Base-by-base conservation (phyloP, 2,888 invertebrate species). In the Caradrina kadenii region DNA sequence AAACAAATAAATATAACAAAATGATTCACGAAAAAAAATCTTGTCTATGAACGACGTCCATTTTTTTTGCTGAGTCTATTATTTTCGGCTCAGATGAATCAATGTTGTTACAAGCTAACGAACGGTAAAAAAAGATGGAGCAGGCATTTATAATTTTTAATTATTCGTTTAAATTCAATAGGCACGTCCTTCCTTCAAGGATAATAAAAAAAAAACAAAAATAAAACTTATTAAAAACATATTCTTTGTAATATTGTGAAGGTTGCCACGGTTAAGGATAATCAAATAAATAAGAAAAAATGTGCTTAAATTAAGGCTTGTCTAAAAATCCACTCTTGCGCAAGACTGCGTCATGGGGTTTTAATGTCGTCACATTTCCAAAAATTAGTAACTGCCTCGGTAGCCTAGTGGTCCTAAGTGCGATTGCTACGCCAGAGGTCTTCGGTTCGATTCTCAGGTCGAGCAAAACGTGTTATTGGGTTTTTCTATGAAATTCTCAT, bases 321-420 rank as follows among this genome's bases (percentile, higher is more conserved):
- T 31, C 53, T 39, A 62, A 77, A 69, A 73, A 49, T 50, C 52
- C 60, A 67, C 63, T 71, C 60, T 59, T 49, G 62, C 52, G 59
- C 69, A 73, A 73, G 54, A 11, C 60, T 50, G 53, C 8, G 13
- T 8, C 22, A 26, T 26, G 42, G 45, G 19, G 49, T 53, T 26
- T 15, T 8, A n/a, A 66, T 86, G 80, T 77, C 76, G 82, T 86
- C 82, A 85, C 59, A 56, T 52, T 65, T 69, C 76, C 39, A 56
- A 74, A 73, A 69, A 66, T 64, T n/a, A n/a, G n/a, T n/a, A n/a
- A n/a, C n/a, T n/a, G n/a, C n/a, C n/a, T n/a, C n/a, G n/a, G n/a
- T n/a, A n/a, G n/a, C n/a, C n/a, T n/a, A n/a, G n/a, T n/a, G n/a
- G n/a, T n/a, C n/a, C n/a, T n/a, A n/a, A n/a, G n/a, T n/a, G n/a